Conservation (phyloP, 2,113 vertebrate species). For the Hipposideros armiger region DNA sequence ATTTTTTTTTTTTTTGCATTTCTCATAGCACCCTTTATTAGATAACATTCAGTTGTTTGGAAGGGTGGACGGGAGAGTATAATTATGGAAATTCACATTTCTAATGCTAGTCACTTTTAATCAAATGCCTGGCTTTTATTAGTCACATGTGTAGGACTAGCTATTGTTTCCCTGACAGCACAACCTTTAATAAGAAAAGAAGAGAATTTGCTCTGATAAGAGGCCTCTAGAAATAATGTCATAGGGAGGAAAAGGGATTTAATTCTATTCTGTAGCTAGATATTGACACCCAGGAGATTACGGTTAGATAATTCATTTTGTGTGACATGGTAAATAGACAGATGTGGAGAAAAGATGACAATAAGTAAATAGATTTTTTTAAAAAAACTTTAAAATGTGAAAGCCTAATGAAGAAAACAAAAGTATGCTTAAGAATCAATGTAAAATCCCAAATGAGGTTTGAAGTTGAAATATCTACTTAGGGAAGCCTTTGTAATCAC, state of each 20-base stretch:
- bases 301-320: conserved; percentile 1
- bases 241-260: neutral
- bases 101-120: conserved; percentile 50
- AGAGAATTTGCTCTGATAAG: neutral
- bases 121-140: neutral
- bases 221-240: neutral
- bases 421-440: neutral
- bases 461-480: neutral
- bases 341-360: neutral
- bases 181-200: conserved; percentile 56
- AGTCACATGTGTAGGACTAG: neutral
- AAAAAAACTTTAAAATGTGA: neutral
- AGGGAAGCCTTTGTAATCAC: neutral
- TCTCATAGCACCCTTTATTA: neutral
- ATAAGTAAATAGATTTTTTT: neutral
- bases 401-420: neutral
- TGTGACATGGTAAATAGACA: neutral
- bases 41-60: neutral
- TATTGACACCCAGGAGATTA: neutral
- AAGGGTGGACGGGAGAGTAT: neutral
- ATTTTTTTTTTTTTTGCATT: neutral
- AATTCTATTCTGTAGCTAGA: neutral
- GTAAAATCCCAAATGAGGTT: neutral
- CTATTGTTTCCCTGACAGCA: conserved; percentile 25
- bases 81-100: conserved; percentile 20